Base-by-base conservation (phyloP, 2,888 invertebrate genomes). In the Coleophora flavipennella region DNA sequence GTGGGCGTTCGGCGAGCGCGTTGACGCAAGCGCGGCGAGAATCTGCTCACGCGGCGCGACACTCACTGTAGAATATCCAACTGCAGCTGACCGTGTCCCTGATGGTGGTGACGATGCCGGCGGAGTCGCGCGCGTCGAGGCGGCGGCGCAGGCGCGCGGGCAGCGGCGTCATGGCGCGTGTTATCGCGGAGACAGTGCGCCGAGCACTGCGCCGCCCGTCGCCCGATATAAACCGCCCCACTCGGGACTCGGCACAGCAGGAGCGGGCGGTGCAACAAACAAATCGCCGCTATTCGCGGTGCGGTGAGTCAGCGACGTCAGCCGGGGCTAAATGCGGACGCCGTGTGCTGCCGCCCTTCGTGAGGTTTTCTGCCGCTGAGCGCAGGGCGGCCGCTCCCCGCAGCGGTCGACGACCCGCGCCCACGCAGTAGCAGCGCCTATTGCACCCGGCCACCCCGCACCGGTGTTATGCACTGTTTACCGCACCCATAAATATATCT, bases 51-150 rank as follows among this genome's bases (percentile, higher is more conserved):
- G 33, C 31, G 31, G 36, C 31, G 45, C 56, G 70, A 78, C 77
- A 84, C 85, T 88, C 90, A 88, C 90, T 90, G 81, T 90, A 91
- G 72, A 91, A 89, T 80, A 91, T 90, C 91, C 91, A 91, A 85
- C 90, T 90, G 76, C 90, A 89, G 81, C 89, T 90, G 75, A 90
- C 85, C 52, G 79, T 88, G 80, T 90, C 89, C 67, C 88, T 88
- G 71, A 87, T 73, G 67, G 88, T 85, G 67, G 87, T 86, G 74
- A 89, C 85, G 68, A 89, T 75, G 63, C 80, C 83, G 56, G 83
- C 74, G 55, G 88, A 77, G 55, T 89, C 87, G 68, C 87, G 86
- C 59, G 89, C 86, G 57, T 67, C 61, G 68, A 64, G 67, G 57
- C 57, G 63, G 58, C 69, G 72, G 56, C 64, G 69, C 48, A 61